A percentile compares a stretch with the other conserved stretches of the same genome.
Conservation (phyloP, 2,113 vertebrate species). For the Pimephales promelas region DNA sequence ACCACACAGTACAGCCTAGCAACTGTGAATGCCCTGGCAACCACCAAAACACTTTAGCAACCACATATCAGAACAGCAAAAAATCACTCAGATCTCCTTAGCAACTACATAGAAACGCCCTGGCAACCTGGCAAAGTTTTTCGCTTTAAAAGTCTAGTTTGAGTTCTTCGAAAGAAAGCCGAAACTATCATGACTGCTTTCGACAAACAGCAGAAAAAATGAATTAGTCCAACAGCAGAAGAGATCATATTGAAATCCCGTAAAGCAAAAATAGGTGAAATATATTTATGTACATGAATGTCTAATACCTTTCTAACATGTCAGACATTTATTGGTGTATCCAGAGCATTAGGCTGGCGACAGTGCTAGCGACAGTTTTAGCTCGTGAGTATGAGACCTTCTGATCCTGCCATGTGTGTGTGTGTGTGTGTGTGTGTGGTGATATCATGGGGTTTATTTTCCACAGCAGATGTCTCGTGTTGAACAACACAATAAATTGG, state of each 20-base stretch:
- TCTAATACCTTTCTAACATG: slow-evolving; percentile 32
- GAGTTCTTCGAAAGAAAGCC: neutral
- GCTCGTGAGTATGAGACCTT: slow-evolving; percentile 26
- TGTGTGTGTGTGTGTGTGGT: slow-evolving; percentile 33
- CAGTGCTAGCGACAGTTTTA: slow-evolving; percentile 44
- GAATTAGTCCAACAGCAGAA: neutral
- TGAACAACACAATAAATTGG: slow-evolving; percentile 53
- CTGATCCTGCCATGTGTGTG: slow-evolving; percentile 29
- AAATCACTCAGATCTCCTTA: neutral
- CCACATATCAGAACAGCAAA: too few relatives aligned
- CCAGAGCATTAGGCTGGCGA: slow-evolving; percentile 50
- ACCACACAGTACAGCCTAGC: neutral
- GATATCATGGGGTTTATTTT: slow-evolving; percentile 53
- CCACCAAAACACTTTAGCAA: neutral
- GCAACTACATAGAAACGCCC: neutral
- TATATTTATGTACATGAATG: slow-evolving; percentile 16
- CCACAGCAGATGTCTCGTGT: slow-evolving; percentile 59
- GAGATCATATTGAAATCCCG: neutral
- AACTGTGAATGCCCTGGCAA: neutral
- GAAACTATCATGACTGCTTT: neutral
- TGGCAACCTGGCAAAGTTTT: neutral
- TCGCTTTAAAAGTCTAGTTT: neutral
- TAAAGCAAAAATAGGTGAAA: slow-evolving; percentile 31
- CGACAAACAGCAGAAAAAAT: neutral
- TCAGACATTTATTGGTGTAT: slow-evolving; percentile 37